Percentiles rank a stretch among this genome's conserved stretches.
phyloP scores from a whole-genome alignment of 2,888 invertebrate genomes.

The Callyntrura sp. region DNA sequence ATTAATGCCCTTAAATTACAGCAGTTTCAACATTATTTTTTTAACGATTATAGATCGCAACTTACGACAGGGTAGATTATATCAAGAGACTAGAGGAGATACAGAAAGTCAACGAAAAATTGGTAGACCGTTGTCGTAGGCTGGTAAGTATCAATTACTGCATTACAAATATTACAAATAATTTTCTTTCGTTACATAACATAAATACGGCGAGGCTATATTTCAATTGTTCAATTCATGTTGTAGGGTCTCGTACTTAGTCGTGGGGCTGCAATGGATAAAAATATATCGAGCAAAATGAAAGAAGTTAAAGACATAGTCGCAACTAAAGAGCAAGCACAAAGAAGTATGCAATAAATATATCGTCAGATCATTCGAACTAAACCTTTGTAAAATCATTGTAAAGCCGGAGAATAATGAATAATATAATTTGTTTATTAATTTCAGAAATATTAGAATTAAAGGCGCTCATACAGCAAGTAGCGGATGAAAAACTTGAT shows the following conservation, averaged over 20 bases:
- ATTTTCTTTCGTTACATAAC: too few species aligned
- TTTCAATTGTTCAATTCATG: neutral
- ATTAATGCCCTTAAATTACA: neutral
- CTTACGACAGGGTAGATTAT: slow-evolving; percentile 54
- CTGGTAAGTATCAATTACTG: slow-evolving; percentile 27
- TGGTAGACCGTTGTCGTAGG: slow-evolving; percentile 69
- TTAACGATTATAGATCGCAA: slow-evolving; percentile 31
- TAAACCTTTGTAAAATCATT: neutral
- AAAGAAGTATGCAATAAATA: slow-evolving; percentile 59
- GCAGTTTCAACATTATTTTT: neutral
- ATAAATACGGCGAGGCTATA: too few species aligned
- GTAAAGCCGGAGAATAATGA: neutral
- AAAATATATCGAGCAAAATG: slow-evolving; percentile 70
- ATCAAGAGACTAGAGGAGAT: slow-evolving; percentile 71
- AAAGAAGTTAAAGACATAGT: slow-evolving; percentile 73
- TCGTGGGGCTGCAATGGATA: slow-evolving; percentile 61
- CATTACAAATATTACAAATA: too few species aligned
- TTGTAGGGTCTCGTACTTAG: slow-evolving; percentile 67
- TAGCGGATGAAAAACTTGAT: slow-evolving; percentile 55
- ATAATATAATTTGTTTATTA: neutral
- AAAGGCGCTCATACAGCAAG: slow-evolving; percentile 65
- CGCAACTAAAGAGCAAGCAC: slow-evolving; percentile 68
- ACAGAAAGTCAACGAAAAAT: slow-evolving; percentile 68
- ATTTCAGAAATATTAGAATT: slow-evolving; percentile 70
- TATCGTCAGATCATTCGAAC: neutral